Base-by-base conservation (phyloP, 2,888 invertebrate genomes). In the Pherbina coryleti region DNA sequence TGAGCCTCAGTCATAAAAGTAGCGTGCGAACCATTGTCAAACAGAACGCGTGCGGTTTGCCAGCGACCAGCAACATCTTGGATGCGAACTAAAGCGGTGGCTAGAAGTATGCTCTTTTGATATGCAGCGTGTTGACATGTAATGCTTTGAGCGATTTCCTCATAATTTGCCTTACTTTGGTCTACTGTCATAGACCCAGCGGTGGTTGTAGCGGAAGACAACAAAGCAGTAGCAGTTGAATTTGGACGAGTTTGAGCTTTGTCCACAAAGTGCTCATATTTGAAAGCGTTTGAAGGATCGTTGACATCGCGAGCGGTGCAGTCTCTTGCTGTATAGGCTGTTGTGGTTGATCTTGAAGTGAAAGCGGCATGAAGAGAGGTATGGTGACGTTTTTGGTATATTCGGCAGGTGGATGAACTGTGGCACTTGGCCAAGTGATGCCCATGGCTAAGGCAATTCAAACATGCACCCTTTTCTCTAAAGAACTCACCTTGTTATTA, bases 1-100 rank as follows among this genome's bases (percentile, higher is more conserved):
- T 49, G 69, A 17, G 69, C 49, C 14, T 69, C 69, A 9, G 51
- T 69, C 17, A 69, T 44, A 44, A 69, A 25, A 17, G 69, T 22
- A 11, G 49, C 51, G 19, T 44, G 49, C 25, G 69, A 69, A 9
- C 66, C 66, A 19, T 14, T 31, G 25, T 66, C 66, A 11, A 66
- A 66, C n/a, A n/a, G n/a, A n/a, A n/a, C n/a, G n/a, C n/a, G n/a
- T n/a, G n/a, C n/a, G n/a, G n/a, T n/a, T n/a, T n/a, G n/a, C n/a
- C n/a, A n/a, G n/a, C n/a, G n/a, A n/a, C n/a, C 28, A 31, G 31
- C 31, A 31, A 31, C 31, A 31, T 31, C 3, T 31, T 31, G 31
- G 64, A 31, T 5, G 31, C 31, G 31, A 5, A 31, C 31, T 31
- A 31, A 31, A 31, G 31, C 31, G 31, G 5, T 64, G 25, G 64